Base-by-base conservation (phyloP, 2,797 vertebrate species). In the Aulostomus chinensis region DNA sequence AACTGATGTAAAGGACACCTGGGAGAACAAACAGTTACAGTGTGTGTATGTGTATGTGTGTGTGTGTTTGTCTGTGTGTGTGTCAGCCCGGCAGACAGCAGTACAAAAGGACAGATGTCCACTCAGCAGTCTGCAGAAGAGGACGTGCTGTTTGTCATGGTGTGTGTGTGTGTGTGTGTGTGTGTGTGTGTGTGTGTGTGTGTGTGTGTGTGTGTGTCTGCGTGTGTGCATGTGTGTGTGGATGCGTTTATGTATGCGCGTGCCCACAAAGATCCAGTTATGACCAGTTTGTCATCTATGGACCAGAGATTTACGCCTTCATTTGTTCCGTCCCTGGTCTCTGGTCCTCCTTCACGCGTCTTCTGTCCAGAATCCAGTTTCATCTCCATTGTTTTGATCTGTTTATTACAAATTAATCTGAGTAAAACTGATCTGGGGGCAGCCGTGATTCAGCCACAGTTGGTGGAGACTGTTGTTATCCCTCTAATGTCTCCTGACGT, bases 81-180 rank as follows among this genome's bases (percentile, higher is more conserved):
- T 16, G 29, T 40, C 2, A 20, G 34, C 33, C 16, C 36, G 33
- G 45, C 39, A 45, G 56, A 30, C 66, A 45, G 37, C 51, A 52
- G 50, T 13, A 70, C 68, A 68, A 60, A 66, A 38, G 73, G 58
- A 81, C 83, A 85, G 80, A 66, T 83, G 80, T 80, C 71, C 64
- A 63, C 83, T 76, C 83, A 80, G 81, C 73, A 68, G 78, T 60
- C 47, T 65, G 52, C 67, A 61, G 53, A 32, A 69, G 45, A 12
- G 4, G 9, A n/a, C 71, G 9, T 34, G 54, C 68, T 78, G 68
- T 57, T 52, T 51, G 22, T 45, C 43, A 21, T 38, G 26, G 5
- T 9, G 42, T 22, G 43, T 32, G 43, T 50, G 50, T 22, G 0
- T 58, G 14, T 41, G 34, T 30, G 31, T 48, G 20, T 49, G 43